phyloP scores from a whole-genome alignment of 2,888 invertebrate genomes.

The Oasisia sp. region DNA sequence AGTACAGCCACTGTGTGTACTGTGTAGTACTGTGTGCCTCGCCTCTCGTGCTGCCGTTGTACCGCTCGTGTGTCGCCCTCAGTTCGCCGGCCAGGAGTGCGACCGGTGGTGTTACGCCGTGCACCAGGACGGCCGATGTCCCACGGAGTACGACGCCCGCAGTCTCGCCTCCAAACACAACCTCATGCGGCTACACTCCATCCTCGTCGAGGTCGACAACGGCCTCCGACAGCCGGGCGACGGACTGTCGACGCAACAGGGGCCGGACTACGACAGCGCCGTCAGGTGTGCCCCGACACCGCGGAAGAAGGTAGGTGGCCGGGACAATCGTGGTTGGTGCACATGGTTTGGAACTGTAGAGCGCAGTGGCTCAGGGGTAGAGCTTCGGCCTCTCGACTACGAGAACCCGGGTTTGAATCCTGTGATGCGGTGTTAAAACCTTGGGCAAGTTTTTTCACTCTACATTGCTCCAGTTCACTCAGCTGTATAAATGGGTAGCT shows the following conservation, averaged over 20 bases:
- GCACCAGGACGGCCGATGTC: slow-evolving; percentile 18
- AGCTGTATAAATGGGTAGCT: too few relatives aligned
- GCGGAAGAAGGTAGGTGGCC: background rate
- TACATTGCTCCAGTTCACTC: too few relatives aligned
- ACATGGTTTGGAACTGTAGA: too few relatives aligned
- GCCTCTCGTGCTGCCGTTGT: background rate
- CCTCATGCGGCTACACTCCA: background rate
- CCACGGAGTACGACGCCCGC: slow-evolving; percentile 26
- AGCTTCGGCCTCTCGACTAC: too few relatives aligned
- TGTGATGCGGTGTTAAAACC: too few relatives aligned
- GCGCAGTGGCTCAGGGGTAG: too few relatives aligned
- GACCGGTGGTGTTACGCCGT: slow-evolving; percentile 19
- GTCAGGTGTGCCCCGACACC: slow-evolving; percentile 25
- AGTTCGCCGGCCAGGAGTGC: slow-evolving; percentile 21
- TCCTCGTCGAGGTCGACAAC: slow-evolving; percentile 27
- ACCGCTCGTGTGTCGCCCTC: background rate
- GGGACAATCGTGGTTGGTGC: too few relatives aligned
- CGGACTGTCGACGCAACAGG: slow-evolving; percentile 22
- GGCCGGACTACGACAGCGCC: slow-evolving; percentile 26
- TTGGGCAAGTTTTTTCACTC: too few relatives aligned
- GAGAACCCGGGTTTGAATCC: too few relatives aligned
- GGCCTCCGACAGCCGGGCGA: slow-evolving; percentile 19
- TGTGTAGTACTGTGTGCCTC: too few relatives aligned
- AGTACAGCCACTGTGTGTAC: background rate
- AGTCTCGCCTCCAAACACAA: slow-evolving; percentile 20